Evolutionary conservation across 2,797 vertebrate species (phyloP), one percentile per base, ranked within the genome.

Genomic region (Chelon labrosus): DNA sequence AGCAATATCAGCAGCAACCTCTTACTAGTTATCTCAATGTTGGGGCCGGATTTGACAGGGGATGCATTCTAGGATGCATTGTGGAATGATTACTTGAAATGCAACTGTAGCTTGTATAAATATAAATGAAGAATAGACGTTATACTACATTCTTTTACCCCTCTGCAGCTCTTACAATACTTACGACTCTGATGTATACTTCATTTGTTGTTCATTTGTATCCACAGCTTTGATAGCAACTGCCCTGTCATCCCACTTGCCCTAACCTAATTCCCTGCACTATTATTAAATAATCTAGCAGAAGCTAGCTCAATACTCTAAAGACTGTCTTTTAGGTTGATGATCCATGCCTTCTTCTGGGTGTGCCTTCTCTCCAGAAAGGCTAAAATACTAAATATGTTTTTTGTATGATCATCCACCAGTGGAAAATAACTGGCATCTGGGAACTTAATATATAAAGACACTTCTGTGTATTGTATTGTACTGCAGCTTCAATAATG

Each of bases 1-100:
- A 83, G 83, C 69, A 68, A 64, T 83, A 62, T 64, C 12, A 57
- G 56, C 25, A n/a, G 8, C 42, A 59, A 14, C 52, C 42, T 5
- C 31, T 47, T 41, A 20, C 31, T 60, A 38, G 51, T 77, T 57
- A 77, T 63, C 41, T 44, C 27, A 41, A 3, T 7, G 5, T 44
- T 46, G n/a, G 17, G 41, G 31, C 37, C 3, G 12, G 59, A 56
- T 65, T 60, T 65, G 65, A 75, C 37, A 16, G 50, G 22, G 14
- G 35, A 53, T 17, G 39, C 39, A 35, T 35, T 55, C 47, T 12
- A 13, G 20, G 22, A 12, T 16, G 51, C 11, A 27, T 7, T 14
- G 22, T 42, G 22, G 25, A 17, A 17, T 3, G 13, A 51, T 25
- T 12, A 53, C 25, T 31, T 53, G 5, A 27, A 12, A 27, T 31